Evolutionary conservation across 2,113 vertebrate species (phyloP), one percentile per base, ranked within the genome.

Genomic region (Dissostichus mawsoni): DNA sequence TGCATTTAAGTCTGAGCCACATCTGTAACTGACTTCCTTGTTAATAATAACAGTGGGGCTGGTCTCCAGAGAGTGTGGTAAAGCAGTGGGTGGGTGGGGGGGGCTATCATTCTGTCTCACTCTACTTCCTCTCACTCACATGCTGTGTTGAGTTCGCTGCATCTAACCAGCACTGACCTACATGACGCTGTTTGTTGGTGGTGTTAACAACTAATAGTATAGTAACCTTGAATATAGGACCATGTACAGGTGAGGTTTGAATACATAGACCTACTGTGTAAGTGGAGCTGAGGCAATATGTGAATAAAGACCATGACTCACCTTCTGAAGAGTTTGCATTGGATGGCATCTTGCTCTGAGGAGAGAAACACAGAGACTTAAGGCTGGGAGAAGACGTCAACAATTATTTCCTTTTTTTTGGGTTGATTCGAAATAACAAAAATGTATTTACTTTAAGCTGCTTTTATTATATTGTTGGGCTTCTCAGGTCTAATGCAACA

Each of bases 341-440:
- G 29, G 88, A 74, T 5, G 33, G 51, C 55, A 23, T 64, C 65
- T 89, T 93, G 74, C 12, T 52, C 92, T 93, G 90, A 29, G 11
- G 61, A 82, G 18, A 87, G 17, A 89, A 16, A 83, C 47, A 82
- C 16, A 80, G 1, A 62, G 16, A 70, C 8, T 69, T 56, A 12
- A 70, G 45, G 12, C 16, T 9, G 18, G 55, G n/a, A 53, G 50
- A 11, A 50, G n/a, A 62, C n/a, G 2, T 59, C 62, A 45, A 23
- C 55, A 11, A 18, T 33, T 16, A 1, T 20, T 23, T 11, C 13
- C 20, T 0, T 10, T 0, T 11, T 47, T 29, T 29, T 29, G 4
- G 29, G 3, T 29, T 29, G 29, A 29, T 29, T 29, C 29, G 29
- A 29, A 29, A 29, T 29, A 29, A 4, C 29, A 29, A 29, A 4